Evolutionary conservation across 2,113 vertebrate genomes (phyloP).

Genomic region (Ochotona princeps): DNA sequence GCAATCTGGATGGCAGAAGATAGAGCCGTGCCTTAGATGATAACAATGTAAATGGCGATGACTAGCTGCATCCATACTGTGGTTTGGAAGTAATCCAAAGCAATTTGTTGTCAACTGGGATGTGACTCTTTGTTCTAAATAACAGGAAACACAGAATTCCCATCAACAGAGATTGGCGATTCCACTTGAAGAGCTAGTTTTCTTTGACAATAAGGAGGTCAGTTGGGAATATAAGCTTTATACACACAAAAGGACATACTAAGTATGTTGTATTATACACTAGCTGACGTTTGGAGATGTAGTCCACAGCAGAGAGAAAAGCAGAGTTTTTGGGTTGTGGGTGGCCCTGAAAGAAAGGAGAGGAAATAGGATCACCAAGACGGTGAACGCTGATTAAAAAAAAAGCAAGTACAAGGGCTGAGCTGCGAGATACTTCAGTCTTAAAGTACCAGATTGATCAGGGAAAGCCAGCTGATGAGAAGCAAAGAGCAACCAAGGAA

Average conservation of each 20-base stretch:
- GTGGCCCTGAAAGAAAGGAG: neutral
- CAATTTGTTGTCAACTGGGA: neutral
- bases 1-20: neutral
- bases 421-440: neutral
- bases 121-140: neutral
- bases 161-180: neutral
- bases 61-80: neutral
- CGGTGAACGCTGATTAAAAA: neutral
- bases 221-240: neutral
- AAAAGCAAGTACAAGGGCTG: neutral
- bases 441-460: neutral
- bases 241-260: neutral
- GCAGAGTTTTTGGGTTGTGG: neutral
- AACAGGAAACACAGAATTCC: neutral
- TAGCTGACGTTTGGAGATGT: neutral
- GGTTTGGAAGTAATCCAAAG: neutral
- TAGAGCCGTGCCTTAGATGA: too few species aligned
- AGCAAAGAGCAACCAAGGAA: neutral
- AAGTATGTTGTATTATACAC: neutral
- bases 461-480: neutral
- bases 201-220: neutral
- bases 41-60: neutral
- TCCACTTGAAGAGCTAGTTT: neutral
- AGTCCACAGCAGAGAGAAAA: neutral
- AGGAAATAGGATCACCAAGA: neutral